A percentile compares a stretch with the other conserved stretches of the same genome.
Evolutionary conservation across 1,140 invertebrate genomes (phyloP).

Genomic region (Neotoxoptera formosana): DNA sequence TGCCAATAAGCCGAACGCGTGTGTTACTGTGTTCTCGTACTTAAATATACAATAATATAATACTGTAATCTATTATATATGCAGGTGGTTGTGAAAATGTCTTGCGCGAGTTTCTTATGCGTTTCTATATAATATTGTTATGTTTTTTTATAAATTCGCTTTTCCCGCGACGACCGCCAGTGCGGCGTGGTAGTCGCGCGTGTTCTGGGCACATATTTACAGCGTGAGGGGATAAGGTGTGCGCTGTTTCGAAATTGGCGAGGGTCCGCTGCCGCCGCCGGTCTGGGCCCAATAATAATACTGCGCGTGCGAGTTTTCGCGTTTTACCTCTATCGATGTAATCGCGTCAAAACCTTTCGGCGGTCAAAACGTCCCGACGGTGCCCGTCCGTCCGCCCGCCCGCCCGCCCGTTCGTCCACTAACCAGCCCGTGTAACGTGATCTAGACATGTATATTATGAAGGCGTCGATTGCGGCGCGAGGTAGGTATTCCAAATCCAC

Average conservation of each 20-base stretch:
- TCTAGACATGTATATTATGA: neutral
- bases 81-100: neutral
- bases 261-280: neutral
- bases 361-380: neutral
- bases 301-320: constrained; percentile 8
- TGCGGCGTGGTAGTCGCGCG: neutral
- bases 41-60: neutral
- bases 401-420: neutral
- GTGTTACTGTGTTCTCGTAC: neutral
- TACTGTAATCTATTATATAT: neutral
- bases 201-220: neutral
- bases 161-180: neutral
- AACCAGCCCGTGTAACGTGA: neutral
- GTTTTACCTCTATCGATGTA: constrained; percentile 39
- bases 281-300: constrained; percentile 6
- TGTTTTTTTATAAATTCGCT: neutral
- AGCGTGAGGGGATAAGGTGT: neutral
- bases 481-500: neutral
- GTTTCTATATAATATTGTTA: neutral
- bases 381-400: neutral
- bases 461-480: neutral
- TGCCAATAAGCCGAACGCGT: neutral
- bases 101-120: neutral
- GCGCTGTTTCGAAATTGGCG: neutral
- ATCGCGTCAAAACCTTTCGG: constrained; percentile 39